Evolutionary conservation across 2,888 invertebrate species (phyloP), one percentile per base, ranked within the genome.

Genomic region (Drosophila vallismaia): DNA sequence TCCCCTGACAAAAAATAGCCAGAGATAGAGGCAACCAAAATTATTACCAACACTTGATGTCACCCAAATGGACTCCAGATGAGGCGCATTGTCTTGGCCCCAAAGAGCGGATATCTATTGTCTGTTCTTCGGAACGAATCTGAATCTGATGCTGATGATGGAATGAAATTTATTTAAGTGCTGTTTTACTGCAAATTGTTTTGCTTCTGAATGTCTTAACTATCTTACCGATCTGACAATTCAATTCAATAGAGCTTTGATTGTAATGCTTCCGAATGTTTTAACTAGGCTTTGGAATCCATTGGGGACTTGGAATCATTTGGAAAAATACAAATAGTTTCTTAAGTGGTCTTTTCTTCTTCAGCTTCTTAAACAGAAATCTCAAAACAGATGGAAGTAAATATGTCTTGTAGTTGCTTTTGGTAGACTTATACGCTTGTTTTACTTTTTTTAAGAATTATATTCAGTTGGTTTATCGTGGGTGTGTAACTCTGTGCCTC

Each of bases 111-210:
- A 48, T 31, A 55, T 68, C 64, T 68, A 68, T 66, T 66, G 44
- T 60, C 2, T 54, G 46, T 33, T 55, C 46, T 49, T 51, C 38
- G 66, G 64, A 33, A 10, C 31, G 46, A 48, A 31, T 42, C 73
- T 46, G 36, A 19, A 0, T 31, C 40, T 26, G 71, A 70, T 70
- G 75, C 26, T 5, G 45, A 19, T 57, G 72, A 70, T 75, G 71
- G 52, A 52, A 56, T 51, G 24, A 14, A 28, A 56, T 64, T 57
- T 60, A 59, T 68, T 72, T 71, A 48, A 72, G 80, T 67, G 64
- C 67, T 29, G 60, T 81, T 81, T 81, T 79, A 85, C 82, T 87
- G 87, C 81, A 85, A 81, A 85, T 81, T 79, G 62, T 79, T 76
- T 79, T 81, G 79, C 80, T 86, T 81, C 80, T 81, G 85, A 68